These are phyloP conservation scores for Oryzias woworae DNA, from an alignment of 2,113 vertebrate genomes.

Conservation along the genomic window DNA sequence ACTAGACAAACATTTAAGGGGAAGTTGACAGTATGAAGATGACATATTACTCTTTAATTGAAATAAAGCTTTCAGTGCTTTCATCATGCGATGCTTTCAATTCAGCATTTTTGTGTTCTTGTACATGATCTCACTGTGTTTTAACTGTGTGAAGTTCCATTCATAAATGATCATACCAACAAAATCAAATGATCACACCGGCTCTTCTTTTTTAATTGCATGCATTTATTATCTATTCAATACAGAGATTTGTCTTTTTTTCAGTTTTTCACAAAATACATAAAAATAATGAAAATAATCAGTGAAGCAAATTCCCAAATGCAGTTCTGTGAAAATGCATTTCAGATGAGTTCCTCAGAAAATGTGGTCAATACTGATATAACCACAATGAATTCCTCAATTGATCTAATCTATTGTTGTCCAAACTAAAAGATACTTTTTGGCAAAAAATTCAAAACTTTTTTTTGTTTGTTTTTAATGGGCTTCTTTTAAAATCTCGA, in stretches of 20 bases:
- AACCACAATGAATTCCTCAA: conserved; percentile 28
- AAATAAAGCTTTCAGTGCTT: no score
- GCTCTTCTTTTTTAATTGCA: conserved; percentile 46
- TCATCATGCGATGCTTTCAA: no score
- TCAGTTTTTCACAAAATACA: conserved; percentile 41
- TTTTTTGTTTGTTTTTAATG: neutral
- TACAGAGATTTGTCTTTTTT: conserved; percentile 19
- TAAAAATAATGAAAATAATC: conserved; percentile 39
- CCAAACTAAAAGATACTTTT: conserved; percentile 13
- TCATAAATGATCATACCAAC: neutral
- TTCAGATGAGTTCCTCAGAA: conserved; percentile 10
- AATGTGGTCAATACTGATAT: conserved; percentile 18
- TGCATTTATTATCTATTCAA: conserved; percentile 60
- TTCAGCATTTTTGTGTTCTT: no score
- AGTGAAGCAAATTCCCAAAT: conserved; percentile 34
- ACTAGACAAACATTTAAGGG: no score
- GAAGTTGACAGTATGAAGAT: no score
- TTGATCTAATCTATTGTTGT: conserved; percentile 12
- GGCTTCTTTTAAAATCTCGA: neutral
- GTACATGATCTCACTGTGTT: no score
- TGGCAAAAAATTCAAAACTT: conserved; percentile 13
- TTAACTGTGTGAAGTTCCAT: neutral
- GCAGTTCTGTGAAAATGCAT: conserved; percentile 32
- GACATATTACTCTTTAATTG: no score
- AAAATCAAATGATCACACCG: conserved; percentile 16